These are phyloP conservation scores for Bergia sp. DNA, from an alignment of 92 coral and sea anemone species.

Conservation along the genomic window DNA sequence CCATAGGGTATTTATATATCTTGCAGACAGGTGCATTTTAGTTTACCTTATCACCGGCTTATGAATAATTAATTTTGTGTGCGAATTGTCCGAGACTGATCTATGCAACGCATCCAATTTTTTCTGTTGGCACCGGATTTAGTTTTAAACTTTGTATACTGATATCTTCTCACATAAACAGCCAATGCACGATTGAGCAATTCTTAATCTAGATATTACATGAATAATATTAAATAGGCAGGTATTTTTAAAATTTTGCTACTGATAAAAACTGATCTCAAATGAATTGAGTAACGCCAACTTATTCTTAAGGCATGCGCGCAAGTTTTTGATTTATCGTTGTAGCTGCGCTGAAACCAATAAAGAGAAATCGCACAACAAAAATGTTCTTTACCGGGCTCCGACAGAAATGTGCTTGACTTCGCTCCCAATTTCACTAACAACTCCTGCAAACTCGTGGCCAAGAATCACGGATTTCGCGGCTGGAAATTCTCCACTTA, in stretches of 20 bases:
- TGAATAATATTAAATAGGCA: neutral
- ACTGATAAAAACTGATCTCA: neutral
- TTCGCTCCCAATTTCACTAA: conserved; percentile 88
- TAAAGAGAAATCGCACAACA: too few species aligned
- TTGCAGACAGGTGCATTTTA: conserved; percentile 6
- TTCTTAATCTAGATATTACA: too few species aligned
- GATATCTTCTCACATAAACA: neutral
- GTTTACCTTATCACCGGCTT: too few species aligned
- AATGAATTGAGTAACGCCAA: neutral
- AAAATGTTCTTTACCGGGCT: conserved; percentile 71
- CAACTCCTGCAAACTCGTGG: conserved; percentile 96
- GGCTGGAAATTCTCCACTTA: conserved; percentile 85
- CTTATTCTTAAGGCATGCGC: neutral
- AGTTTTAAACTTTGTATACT: neutral
- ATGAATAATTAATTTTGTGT: conserved; percentile 20
- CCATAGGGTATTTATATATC: too few species aligned
- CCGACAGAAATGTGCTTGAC: conserved; percentile 89
- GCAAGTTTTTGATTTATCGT: neutral
- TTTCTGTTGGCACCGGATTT: neutral
- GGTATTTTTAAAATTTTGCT: neutral
- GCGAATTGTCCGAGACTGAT: neutral
- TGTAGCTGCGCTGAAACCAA: too few species aligned
- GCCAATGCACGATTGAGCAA: neutral
- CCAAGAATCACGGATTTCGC: conserved; percentile 91
- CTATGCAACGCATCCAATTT: neutral